phyloP scores from a whole-genome alignment of 2,797 vertebrate species.

The Neosilurus mollespiculum region DNA sequence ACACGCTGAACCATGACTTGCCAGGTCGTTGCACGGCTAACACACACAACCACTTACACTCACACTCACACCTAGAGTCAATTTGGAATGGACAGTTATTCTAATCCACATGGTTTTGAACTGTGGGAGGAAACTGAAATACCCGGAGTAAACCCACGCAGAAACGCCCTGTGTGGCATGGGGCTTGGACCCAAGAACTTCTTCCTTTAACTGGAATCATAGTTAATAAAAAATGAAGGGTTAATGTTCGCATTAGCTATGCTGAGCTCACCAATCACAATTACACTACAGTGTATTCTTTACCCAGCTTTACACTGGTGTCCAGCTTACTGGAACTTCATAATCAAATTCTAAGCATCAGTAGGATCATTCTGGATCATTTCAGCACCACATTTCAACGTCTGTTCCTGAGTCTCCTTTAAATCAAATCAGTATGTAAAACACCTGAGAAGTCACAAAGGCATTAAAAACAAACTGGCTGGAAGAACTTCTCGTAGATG shows the following conservation, averaged over 20 bases:
- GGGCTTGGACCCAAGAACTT: too few species aligned
- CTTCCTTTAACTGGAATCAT: neutral
- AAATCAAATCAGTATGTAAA: slow-evolving; percentile 38
- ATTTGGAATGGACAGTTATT: too few species aligned
- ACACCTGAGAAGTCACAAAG: neutral
- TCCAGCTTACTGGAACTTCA: neutral
- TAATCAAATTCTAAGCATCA: neutral
- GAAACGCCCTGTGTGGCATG: too few species aligned
- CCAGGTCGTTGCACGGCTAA: too few species aligned
- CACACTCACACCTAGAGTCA: too few species aligned
- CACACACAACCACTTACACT: too few species aligned
- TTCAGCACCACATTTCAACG: slow-evolving; percentile 3
- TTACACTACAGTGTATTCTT: neutral
- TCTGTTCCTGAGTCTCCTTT: neutral
- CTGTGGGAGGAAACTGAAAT: too few species aligned
- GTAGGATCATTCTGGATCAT: neutral
- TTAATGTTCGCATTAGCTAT: neutral
- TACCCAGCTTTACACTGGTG: neutral
- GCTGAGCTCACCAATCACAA: neutral
- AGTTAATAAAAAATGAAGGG: neutral
- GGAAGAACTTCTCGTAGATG: neutral
- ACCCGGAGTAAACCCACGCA: too few species aligned
- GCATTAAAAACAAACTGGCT: neutral
- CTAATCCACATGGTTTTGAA: too few species aligned
- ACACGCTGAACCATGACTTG: too few species aligned